A percentile compares a stretch with the other conserved stretches of the same genome.
phyloP scores from a whole-genome alignment of 2,888 invertebrate genomes.

The Calliscelio sp. region DNA sequence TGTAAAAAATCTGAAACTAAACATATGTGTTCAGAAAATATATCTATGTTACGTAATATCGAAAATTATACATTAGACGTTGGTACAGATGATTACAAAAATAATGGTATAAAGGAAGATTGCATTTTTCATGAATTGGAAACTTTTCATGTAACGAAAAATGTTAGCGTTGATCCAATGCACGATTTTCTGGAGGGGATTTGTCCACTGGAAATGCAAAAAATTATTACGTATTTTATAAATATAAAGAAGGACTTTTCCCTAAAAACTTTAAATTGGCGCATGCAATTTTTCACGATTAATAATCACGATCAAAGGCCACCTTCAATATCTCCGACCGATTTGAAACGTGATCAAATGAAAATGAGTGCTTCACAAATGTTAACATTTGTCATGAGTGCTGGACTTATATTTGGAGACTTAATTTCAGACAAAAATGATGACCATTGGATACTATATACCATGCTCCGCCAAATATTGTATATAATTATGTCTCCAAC shows the following conservation, averaged over 20 bases:
- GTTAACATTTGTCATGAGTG: conserved; percentile 42
- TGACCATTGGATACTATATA: conserved; percentile 45
- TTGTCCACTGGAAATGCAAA: conserved; percentile 31
- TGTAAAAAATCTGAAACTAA: conserved; percentile 3
- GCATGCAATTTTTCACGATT: conserved; percentile 48
- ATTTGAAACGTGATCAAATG: conserved; percentile 42
- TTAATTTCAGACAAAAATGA: conserved; percentile 40
- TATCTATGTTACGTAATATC: neutral
- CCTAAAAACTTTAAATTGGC: conserved; percentile 55
- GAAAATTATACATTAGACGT: conserved; percentile 10
- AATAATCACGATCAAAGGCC: conserved; percentile 45
- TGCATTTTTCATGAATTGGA: conserved; percentile 43
- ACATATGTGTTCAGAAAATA: conserved; percentile 25
- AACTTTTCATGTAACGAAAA: conserved; percentile 51
- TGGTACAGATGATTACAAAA: neutral
- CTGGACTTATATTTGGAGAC: conserved; percentile 42
- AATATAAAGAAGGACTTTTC: conserved; percentile 38
- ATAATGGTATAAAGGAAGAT: conserved; percentile 29
- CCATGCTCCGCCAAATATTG: conserved; percentile 40
- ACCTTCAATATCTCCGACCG: conserved; percentile 11
- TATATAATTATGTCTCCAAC: conserved; percentile 16
- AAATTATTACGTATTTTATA: conserved; percentile 26
- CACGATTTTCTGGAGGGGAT: conserved; percentile 59
- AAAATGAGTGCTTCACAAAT: conserved; percentile 60
- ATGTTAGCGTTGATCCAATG: conserved; percentile 49